Percentiles rank a stretch among this genome's conserved stretches.
These are phyloP conservation scores for Ectobius pallidus DNA, from an alignment of 2,888 invertebrate genomes.

Conservation along the genomic window DNA sequence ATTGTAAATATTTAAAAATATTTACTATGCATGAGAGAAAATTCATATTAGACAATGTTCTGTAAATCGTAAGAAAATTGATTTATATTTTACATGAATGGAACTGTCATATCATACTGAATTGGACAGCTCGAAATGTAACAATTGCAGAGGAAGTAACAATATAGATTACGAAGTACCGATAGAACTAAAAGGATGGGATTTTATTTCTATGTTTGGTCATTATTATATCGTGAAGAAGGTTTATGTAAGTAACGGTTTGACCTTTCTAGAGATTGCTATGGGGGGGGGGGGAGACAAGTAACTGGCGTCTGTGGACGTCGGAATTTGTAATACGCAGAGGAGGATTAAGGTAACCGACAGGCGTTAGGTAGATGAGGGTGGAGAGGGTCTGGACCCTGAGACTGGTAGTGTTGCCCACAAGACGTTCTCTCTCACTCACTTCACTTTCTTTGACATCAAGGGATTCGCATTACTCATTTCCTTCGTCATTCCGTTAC, in stretches of 20 bases:
- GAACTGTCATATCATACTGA: too few relatives aligned
- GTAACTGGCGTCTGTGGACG: constrained; percentile 15
- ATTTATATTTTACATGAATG: too few relatives aligned
- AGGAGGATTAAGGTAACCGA: not conserved
- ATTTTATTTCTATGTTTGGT: not conserved
- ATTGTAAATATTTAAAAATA: too few relatives aligned
- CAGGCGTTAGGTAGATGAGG: not conserved
- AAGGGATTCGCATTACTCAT: constrained; percentile 20
- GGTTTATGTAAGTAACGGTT: not conserved
- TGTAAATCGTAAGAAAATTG: too few relatives aligned
- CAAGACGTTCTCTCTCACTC: constrained; percentile 1
- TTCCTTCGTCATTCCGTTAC: too few relatives aligned
- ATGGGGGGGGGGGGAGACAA: not conserved
- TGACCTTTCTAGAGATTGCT: not conserved
- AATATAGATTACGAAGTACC: too few relatives aligned
- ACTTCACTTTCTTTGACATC: constrained; percentile 9
- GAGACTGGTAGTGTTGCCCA: not conserved
- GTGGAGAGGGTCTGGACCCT: too few relatives aligned
- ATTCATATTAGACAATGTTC: too few relatives aligned
- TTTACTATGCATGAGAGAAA: too few relatives aligned
- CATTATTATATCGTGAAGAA: not conserved
- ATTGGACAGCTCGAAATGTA: too few relatives aligned
- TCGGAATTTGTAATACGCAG: constrained; percentile 10
- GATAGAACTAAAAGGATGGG: too few relatives aligned
- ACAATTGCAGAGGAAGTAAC: too few relatives aligned